Conservation (phyloP, 2,888 invertebrate species). For the Panopea generosa region DNA sequence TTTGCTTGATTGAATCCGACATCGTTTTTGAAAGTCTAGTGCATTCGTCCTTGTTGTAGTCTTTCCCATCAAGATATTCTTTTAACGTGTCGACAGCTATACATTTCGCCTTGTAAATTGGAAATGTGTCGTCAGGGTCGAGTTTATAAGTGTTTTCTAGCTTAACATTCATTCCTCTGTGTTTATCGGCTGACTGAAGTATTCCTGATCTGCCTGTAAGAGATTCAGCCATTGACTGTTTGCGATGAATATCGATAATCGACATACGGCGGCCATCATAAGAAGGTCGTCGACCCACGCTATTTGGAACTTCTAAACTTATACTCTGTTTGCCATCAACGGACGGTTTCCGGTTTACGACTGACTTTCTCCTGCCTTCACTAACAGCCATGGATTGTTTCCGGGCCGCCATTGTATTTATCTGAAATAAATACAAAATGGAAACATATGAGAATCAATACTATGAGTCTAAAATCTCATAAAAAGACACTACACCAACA, state of each 20-base stretch:
- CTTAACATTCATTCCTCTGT: slow-evolving; percentile 57
- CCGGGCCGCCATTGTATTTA: slow-evolving; percentile 25
- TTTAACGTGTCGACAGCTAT: slow-evolving; percentile 69
- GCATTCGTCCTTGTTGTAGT: slow-evolving; percentile 73
- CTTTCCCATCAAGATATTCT: slow-evolving; percentile 60
- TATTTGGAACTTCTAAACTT: slow-evolving; percentile 23
- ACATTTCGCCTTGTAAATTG: slow-evolving; percentile 60
- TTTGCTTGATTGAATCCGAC: slow-evolving; percentile 75
- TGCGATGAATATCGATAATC: slow-evolving; percentile 37
- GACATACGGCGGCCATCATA: slow-evolving; percentile 44
- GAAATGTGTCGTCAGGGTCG: slow-evolving; percentile 71
- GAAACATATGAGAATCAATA: not conserved
- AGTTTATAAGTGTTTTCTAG: slow-evolving; percentile 77
- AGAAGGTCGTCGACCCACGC: slow-evolving; percentile 38
- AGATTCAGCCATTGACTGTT: slow-evolving; percentile 65
- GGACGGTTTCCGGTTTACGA: slow-evolving; percentile 30
- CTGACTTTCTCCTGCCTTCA: slow-evolving; percentile 19
- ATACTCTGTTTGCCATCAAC: slow-evolving; percentile 2
- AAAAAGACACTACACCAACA: too few species aligned
- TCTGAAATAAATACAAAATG: not conserved
- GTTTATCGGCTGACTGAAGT: slow-evolving; percentile 66
- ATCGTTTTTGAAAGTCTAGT: slow-evolving; percentile 65
- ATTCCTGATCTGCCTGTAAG: slow-evolving; percentile 59
- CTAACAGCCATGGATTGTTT: slow-evolving; percentile 49
- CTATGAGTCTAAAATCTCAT: too few species aligned